These are phyloP conservation scores for Gambusia affinis DNA, from an alignment of 2,113 vertebrate genomes.

Conservation along the genomic window DNA sequence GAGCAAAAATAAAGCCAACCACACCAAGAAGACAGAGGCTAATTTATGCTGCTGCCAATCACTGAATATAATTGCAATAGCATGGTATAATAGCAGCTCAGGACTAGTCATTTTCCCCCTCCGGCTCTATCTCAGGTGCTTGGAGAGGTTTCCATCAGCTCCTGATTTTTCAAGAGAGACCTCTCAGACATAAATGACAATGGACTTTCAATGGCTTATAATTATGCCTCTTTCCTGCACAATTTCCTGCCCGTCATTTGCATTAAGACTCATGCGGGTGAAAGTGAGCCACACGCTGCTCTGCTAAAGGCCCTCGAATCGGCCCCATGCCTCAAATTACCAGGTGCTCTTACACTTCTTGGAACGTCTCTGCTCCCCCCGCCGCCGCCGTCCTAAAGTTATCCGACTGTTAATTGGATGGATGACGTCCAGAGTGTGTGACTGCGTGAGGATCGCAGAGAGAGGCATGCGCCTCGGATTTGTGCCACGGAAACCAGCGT, in stretches of 20 bases:
- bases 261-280: conserved; percentile 50
- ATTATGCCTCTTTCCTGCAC: conserved; percentile 70
- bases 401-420: conserved; percentile 63
- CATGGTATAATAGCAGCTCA: conserved; percentile 54
- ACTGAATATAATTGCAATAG: conserved; percentile 66
- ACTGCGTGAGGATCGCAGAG: conserved; percentile 31
- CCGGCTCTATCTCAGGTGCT: conserved; percentile 65
- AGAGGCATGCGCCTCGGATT: conserved; percentile 46
- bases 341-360: conserved; percentile 44
- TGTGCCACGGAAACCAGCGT: conserved; percentile 25
- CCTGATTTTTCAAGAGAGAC: conserved; percentile 75
- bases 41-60: conserved; percentile 71
- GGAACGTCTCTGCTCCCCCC: conserved; percentile 35
- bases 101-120: conserved; percentile 54
- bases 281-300: conserved; percentile 41
- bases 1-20: conserved; percentile 44
- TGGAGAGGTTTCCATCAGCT: conserved; percentile 65
- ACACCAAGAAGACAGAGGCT: conserved; percentile 48
- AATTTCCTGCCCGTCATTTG: conserved; percentile 64
- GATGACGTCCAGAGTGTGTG: conserved; percentile 51
- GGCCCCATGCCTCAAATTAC: conserved; percentile 41
- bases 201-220: conserved; percentile 69
- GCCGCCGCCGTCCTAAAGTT: conserved; percentile 24
- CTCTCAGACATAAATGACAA: conserved; percentile 73
- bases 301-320: conserved; percentile 48